Conservation (phyloP, 2,113 vertebrate genomes). For the Gallinago paraguaiae region DNA sequence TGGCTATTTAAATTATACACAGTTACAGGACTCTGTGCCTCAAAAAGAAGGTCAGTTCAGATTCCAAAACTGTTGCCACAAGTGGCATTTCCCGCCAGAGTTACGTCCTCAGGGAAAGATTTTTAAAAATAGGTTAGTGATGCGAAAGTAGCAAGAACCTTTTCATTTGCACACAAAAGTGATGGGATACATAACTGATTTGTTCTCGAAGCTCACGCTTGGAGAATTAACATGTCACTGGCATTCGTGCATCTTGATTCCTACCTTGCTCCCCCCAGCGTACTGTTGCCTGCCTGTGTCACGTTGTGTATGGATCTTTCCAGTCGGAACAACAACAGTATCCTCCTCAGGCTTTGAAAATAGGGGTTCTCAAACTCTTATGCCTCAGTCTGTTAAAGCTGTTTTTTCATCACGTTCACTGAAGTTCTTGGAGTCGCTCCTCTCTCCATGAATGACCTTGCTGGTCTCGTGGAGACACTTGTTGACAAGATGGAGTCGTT, state of each 20-base stretch:
- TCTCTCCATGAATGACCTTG: background rate
- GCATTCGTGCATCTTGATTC: background rate
- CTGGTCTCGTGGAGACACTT: background rate
- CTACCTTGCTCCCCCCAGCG: accelerated
- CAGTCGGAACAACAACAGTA: background rate
- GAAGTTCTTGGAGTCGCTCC: background rate
- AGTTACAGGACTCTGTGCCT: background rate
- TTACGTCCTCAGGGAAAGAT: background rate
- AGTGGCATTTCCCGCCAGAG: background rate
- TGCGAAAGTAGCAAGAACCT: background rate
- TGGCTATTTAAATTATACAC: background rate
- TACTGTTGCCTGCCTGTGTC: background rate
- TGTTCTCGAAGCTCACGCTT: background rate
- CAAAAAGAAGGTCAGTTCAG: background rate
- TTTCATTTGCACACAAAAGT: background rate
- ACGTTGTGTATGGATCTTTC: background rate
- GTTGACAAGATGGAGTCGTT: background rate
- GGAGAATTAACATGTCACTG: background rate
- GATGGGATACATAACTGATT: background rate
- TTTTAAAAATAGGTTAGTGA: background rate
- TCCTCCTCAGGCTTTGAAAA: background rate
- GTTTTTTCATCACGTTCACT: background rate
- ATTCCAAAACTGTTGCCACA: background rate
- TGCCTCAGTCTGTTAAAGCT: background rate
- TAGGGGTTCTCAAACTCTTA: background rate